A percentile compares a stretch with the other conserved stretches of the same genome.
These are phyloP conservation scores for Cheilosia grossa DNA, from an alignment of 2,888 invertebrate genomes.

Conservation along the genomic window DNA sequence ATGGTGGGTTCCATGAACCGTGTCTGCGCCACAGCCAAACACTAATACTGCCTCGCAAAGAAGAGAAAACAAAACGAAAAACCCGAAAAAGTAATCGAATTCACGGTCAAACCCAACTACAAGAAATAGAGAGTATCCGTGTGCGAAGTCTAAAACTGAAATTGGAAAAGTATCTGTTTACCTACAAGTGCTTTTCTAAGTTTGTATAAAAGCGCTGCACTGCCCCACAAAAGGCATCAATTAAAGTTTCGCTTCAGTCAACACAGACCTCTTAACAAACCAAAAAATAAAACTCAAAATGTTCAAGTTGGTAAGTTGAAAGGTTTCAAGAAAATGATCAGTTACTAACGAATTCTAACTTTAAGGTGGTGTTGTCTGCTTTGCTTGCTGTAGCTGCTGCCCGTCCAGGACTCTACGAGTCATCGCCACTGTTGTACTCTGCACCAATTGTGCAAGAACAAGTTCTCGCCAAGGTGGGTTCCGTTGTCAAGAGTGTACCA, in stretches of 20 bases:
- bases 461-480: conserved; percentile 78
- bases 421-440: conserved; percentile 75
- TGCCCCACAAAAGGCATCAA: conserved; percentile 31
- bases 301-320: conserved; percentile 80
- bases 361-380: conserved; percentile 80
- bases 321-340: not conserved
- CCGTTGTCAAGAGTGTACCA: conserved; percentile 81
- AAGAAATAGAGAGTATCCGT: not conserved
- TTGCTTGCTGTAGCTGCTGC: conserved; percentile 79
- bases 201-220: conserved; percentile 46
- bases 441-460: conserved; percentile 78
- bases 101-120: conserved; percentile 48
- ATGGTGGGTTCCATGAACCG: conserved; percentile 45
- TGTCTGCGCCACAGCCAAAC: conserved; percentile 13
- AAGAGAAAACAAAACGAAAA: conserved; percentile 6
- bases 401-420: conserved; percentile 78
- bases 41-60: not conserved
- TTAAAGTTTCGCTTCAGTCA: conserved; percentile 73
- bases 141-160: not conserved
- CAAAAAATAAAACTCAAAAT: conserved; percentile 76
- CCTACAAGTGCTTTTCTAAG: conserved; percentile 2
- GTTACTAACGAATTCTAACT: conserved; percentile 8
- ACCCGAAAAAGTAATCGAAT: conserved; percentile 44
- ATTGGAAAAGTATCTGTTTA: conserved; percentile 1
- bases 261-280: conserved; percentile 78